Base-by-base conservation (phyloP, 1,140 invertebrate species). In the Teleogryllus occipitalis region DNA sequence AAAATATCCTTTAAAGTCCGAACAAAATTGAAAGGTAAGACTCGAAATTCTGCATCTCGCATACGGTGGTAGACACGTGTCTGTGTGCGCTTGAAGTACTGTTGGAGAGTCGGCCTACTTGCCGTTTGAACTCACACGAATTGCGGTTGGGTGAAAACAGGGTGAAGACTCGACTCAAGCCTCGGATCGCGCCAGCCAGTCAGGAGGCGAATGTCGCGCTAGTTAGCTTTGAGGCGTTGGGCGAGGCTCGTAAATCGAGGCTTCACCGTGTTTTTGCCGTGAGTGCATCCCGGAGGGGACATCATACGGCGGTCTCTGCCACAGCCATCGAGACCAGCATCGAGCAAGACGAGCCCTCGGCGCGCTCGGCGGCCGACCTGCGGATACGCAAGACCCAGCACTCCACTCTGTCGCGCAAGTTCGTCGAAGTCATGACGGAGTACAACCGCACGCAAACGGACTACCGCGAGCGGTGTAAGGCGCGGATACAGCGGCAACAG, bases 1-100 rank as follows among this genome's bases (percentile, higher is more conserved):
- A 98, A 98, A 92, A 98, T 96, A 88, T 97, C 98, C 87, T 99
- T 99, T 90, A 98, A 98, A 95, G 98, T 99, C 84, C 93, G 97
- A 88, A 95, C 95, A 87, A 99, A 99, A 90, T 95, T 99, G 92
- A 99, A 99, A 93, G 93, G 96, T 98, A 88, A 90, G 88, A 48
- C 48, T 48, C 0, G 18, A 65, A 39, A 39, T 39, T 39, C 27
- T 39, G 27, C 27, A 39, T 39, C 1, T 39, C 5, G 27, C 27
- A 39, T 39, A 39, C 27, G 27, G 27, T 39, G 27, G 27, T 39
- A 39, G 5, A 5, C 27, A 39, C 5, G 27, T 39, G 27, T 39
- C 1, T 39, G 27, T 39, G 27, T 39, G 27, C 27, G 27, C 27
- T 39, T 39, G 27, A 39, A 39, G 27, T 39, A 39, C 27, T 39